These are phyloP conservation scores for Thumatha senex DNA, from an alignment of 2,888 invertebrate genomes.

Conservation along the genomic window DNA sequence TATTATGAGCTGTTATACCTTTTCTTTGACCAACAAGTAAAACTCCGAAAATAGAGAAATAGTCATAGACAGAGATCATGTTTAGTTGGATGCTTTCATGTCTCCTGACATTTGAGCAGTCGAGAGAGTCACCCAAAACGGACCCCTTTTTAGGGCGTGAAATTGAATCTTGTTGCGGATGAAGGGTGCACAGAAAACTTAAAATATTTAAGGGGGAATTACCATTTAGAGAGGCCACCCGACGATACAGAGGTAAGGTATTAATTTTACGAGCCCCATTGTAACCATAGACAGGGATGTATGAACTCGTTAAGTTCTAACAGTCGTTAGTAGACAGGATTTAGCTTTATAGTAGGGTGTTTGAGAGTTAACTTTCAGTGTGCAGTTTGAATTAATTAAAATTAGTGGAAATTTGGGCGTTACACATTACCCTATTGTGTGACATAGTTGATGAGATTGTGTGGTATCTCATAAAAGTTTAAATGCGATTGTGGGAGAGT, in stretches of 20 bases:
- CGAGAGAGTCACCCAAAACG: constrained; percentile 66
- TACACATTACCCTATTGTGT: constrained; percentile 46
- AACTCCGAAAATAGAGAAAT: constrained; percentile 34
- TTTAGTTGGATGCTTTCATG: constrained; percentile 61
- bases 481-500: constrained; percentile 45
- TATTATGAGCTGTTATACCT: constrained; percentile 51
- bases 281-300: constrained; percentile 66
- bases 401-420: constrained; percentile 57
- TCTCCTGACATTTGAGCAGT: constrained; percentile 76
- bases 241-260: constrained; percentile 73
- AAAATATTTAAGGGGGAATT: constrained; percentile 80
- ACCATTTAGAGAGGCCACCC: constrained; percentile 67
- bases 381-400: constrained; percentile 74
- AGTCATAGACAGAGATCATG: constrained; percentile 55
- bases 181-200: constrained; percentile 77
- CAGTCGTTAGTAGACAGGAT: constrained; percentile 66
- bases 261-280: constrained; percentile 79
- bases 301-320: constrained; percentile 78
- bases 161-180: constrained; percentile 82
- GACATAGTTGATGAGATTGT: constrained; percentile 52
- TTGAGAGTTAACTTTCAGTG: constrained; percentile 51
- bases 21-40: constrained; percentile 35
- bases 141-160: constrained; percentile 79
- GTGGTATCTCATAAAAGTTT: constrained; percentile 59
- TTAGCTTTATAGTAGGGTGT: constrained; percentile 51